phyloP scores from a whole-genome alignment of 2,888 invertebrate genomes.

The Eugnorisma glareosa region DNA sequence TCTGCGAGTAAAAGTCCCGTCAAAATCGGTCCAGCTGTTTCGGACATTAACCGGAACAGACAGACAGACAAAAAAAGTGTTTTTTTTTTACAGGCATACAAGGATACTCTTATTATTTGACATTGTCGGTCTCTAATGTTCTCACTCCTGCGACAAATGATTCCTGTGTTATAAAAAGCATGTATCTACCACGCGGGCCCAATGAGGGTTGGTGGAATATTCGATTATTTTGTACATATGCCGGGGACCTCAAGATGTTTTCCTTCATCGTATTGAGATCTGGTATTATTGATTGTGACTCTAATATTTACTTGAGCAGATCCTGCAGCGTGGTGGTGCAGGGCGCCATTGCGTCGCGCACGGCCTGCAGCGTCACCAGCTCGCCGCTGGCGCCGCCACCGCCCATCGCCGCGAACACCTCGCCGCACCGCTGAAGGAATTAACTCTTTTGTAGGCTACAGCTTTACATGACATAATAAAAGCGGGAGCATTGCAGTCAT shows the following conservation, averaged over 20 bases:
- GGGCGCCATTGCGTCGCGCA: conserved; percentile 87
- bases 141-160: background rate
- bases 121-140: background rate
- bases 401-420: conserved; percentile 88
- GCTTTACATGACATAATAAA: background rate
- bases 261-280: background rate
- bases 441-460: background rate
- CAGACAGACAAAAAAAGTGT: too few relatives aligned
- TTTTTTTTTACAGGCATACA: too few relatives aligned
- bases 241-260: background rate
- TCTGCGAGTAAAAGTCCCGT: too few relatives aligned
- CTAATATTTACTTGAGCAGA: conserved; percentile 80
- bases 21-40: too few relatives aligned
- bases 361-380: conserved; percentile 84
- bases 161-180: background rate
- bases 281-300: background rate
- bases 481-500: too few relatives aligned
- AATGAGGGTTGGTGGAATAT: background rate
- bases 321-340: conserved; percentile 83
- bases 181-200: too few relatives aligned
- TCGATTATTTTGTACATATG: background rate
- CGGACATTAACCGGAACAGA: too few relatives aligned
- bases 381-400: conserved; percentile 78
- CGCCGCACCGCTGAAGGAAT: conserved; percentile 81
- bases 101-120: background rate